Base-by-base conservation (phyloP, 2,113 vertebrate species). In the Gambusia holbrooki region DNA sequence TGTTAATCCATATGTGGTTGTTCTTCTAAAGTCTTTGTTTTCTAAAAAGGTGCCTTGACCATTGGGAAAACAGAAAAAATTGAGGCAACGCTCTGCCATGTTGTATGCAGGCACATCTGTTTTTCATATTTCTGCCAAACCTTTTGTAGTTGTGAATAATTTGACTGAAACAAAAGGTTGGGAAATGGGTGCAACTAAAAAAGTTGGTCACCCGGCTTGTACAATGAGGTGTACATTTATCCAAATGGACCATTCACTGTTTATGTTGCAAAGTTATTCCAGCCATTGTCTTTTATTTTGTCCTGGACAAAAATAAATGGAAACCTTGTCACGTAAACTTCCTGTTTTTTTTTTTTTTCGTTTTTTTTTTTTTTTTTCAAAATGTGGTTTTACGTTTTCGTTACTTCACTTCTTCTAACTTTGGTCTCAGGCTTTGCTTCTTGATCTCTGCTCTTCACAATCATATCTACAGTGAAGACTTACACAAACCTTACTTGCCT, bases 101-200 rank as follows among this genome's bases (percentile, higher is more conserved):
- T 81, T 79, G 76, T 72, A 84, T 9, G 32, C 62, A 62, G 62
- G 73, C 83, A 92, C 94, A 94, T 92, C 88, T 95, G 95, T 74
- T 93, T 87, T 93, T 90, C 76, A 76, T 75, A 90, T 95, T 92
- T 86, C 78, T 69, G 66, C 54, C 51, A 42, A 79, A 67, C 68
- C 77, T 86, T 87, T 83, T 86, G 88, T 88, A 82, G 86, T 69
- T 71, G 8, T 68, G 48, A 73, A 76, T 80, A 88, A 73, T 71
- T 70, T 67, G 6, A 37, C 65, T 63, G 30, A 77, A 88, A 92
- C 91, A 92, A 92, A 89, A 84, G 87, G 83, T 74, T 15, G 54
- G 85, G 90, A 90, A 93, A 84, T 83, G 82, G 83, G 80, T 86
- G 85, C 89, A 88, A 90, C 85, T 69, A 35, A 78, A 69, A 72